Percentiles rank a stretch among this genome's conserved stretches.
These are phyloP conservation scores for Periplaneta americana DNA, from an alignment of 1,140 invertebrate genomes.

Conservation along the genomic window DNA sequence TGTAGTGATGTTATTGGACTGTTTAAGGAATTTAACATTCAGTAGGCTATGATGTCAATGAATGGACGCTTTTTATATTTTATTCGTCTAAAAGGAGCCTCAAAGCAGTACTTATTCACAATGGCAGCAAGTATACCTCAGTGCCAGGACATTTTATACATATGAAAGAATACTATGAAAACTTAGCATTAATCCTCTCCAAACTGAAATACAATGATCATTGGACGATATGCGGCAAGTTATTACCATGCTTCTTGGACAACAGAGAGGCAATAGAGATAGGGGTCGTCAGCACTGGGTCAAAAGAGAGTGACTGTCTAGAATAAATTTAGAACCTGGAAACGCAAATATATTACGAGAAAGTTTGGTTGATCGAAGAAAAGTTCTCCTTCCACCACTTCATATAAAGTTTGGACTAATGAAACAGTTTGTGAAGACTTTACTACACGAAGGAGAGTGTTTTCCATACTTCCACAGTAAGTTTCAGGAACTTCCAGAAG, in stretches of 20 bases:
- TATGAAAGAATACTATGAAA: neutral
- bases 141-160: neutral
- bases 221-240: neutral
- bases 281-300: slow-evolving; percentile 25
- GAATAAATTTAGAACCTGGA: slow-evolving; percentile 26
- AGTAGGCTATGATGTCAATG: neutral
- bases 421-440: slow-evolving; percentile 35
- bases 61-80: slow-evolving; percentile 1
- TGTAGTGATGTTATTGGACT: slow-evolving; percentile 28
- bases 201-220: neutral
- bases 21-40: neutral
- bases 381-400: slow-evolving; percentile 30
- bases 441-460: slow-evolving; percentile 21
- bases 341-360: slow-evolving; percentile 4
- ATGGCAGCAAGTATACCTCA: neutral
- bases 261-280: slow-evolving; percentile 30
- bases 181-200: neutral
- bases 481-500: slow-evolving; percentile 18
- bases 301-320: slow-evolving; percentile 22
- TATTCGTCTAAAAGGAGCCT: neutral
- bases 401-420: slow-evolving; percentile 33
- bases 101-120: slow-evolving; percentile 1
- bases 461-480: slow-evolving; percentile 22
- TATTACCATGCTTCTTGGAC: slow-evolving; percentile 24
- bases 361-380: slow-evolving; percentile 22